Evolutionary conservation across 2,113 vertebrate species (phyloP), one percentile per base, ranked within the genome.

Genomic region (Saimiri boliviensis): DNA sequence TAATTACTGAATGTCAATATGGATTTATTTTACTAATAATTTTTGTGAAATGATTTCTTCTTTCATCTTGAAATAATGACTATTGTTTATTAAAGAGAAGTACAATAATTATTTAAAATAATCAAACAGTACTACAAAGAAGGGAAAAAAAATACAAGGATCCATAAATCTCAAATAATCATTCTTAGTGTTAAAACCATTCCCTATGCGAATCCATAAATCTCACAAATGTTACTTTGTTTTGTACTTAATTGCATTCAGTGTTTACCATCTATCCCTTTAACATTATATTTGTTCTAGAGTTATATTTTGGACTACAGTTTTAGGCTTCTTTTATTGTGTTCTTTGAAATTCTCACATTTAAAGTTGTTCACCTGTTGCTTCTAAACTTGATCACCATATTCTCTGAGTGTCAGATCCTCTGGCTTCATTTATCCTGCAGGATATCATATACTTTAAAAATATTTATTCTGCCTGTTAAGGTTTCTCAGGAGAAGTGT

Each of bases 51-150:
- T 85, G 14, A 27, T 86, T 70, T 92, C 27, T 85, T 54, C 58
- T 84, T 92, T 86, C 52, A 74, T 92, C 14, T 70, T 89, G 37
- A n/a, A 92, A 89, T 58, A 74, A 35, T 88, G 7, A n/a, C 19
- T 88, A 17, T n/a, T 73, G 63, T n/a, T 56, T 79, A n/a, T 86
- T 73, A 40, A 77, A 96, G 92, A 88, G 13, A 77, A 92, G 63
- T 35, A 40, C 58, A 45, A 20, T 84, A 4, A n/a, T 91, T 90
- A 58, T 49, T 71, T 82, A 49, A 92, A 85, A 25, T 74, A 71
- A 88, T 73, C 12, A 42, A 90, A 81, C 12, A 93, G 14, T 35
- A 42, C 13, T 71, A 32, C 5, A 49, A 77, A 81, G 70, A 66
- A 91, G 6, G 21, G 14, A 82, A 76, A 70, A 70, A 68, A 11